Conservation (phyloP, 2,888 invertebrate species). For the Neoascia interrupta region DNA sequence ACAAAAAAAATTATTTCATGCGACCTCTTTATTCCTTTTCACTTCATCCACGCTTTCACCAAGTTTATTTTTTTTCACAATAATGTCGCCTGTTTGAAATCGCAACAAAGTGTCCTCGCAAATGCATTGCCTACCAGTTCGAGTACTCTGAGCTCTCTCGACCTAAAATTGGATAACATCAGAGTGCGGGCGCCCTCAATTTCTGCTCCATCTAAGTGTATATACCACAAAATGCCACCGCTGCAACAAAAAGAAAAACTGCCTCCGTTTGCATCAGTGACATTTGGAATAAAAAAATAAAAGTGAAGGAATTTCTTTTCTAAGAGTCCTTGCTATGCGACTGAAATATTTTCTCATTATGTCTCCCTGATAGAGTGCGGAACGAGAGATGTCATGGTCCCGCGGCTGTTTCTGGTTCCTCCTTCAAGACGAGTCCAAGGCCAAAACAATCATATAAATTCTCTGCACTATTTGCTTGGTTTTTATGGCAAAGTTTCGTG, state of each 20-base stretch:
- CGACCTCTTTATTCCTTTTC: constrained; percentile 37
- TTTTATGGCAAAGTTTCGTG: constrained; percentile 38
- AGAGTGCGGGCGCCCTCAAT: not conserved
- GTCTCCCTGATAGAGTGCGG: constrained; percentile 17
- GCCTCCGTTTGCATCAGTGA: too few relatives aligned
- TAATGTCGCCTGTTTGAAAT: constrained; percentile 55
- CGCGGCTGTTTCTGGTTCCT: constrained; percentile 25
- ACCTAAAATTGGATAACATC: constrained; percentile 55
- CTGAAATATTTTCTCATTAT: constrained; percentile 63
- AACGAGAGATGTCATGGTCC: constrained; percentile 36
- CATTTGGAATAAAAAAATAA: constrained; percentile 5
- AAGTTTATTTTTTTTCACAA: constrained; percentile 2
- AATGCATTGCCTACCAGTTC: constrained; percentile 62
- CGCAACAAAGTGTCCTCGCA: constrained; percentile 54
- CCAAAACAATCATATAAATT: constrained; percentile 47
- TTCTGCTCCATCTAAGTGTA: constrained; percentile 13
- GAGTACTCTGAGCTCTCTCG: constrained; percentile 58
- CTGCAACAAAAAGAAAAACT: not conserved
- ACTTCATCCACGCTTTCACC: constrained; percentile 18
- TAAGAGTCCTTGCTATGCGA: constrained; percentile 60
- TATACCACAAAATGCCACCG: constrained; percentile 33
- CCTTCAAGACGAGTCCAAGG: constrained; percentile 37
- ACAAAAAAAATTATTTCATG: not conserved
- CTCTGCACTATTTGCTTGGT: constrained; percentile 48
- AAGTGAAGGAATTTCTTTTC: constrained; percentile 47